These are phyloP conservation scores for Syngnathus scovelli DNA, from an alignment of 2,113 vertebrate genomes.

Conservation along the genomic window DNA sequence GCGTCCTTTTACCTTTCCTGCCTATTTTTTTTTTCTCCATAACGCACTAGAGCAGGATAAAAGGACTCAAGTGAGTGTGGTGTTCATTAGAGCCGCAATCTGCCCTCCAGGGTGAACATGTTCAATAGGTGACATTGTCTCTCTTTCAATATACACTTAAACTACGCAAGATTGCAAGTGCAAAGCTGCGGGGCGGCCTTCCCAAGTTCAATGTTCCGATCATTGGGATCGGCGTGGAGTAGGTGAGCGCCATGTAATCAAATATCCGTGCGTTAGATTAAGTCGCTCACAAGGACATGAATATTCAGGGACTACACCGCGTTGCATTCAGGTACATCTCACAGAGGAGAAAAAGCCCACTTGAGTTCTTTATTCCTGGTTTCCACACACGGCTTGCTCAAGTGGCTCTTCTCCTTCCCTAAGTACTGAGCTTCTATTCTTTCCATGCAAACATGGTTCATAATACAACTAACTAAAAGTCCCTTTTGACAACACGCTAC, in stretches of 20 bases:
- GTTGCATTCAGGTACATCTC: conserved; percentile 9
- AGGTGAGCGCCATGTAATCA: conserved; percentile 67
- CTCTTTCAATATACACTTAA: conserved; percentile 74
- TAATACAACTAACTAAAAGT: conserved; percentile 2
- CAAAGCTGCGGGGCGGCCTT: conserved; percentile 54
- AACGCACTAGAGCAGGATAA: conserved; percentile 74
- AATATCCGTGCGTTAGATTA: conserved; percentile 64
- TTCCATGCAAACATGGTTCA: conserved; percentile 31
- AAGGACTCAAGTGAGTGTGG: conserved; percentile 86
- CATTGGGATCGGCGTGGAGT: conserved; percentile 62
- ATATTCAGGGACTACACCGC: conserved; percentile 21
- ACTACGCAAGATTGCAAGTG: conserved; percentile 72
- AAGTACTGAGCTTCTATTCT: conserved; percentile 12
- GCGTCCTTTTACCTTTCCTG: conserved; percentile 36
- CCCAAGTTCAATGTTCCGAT: conserved; percentile 67
- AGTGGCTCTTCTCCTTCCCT: conserved; percentile 31
- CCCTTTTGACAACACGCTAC: not conserved
- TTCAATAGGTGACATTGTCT: conserved; percentile 81
- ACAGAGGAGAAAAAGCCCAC: conserved; percentile 8
- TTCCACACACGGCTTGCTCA: conserved; percentile 33
- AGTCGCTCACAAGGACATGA: conserved; percentile 44
- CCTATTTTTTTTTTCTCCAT: conserved; percentile 49
- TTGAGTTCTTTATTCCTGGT: conserved; percentile 29
- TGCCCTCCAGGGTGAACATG: conserved; percentile 78
- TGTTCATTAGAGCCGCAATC: conserved; percentile 84